A percentile compares a stretch with the other conserved stretches of the same genome.
Evolutionary conservation across 2,113 vertebrate species (phyloP).

Genomic region (Chionis minor): DNA sequence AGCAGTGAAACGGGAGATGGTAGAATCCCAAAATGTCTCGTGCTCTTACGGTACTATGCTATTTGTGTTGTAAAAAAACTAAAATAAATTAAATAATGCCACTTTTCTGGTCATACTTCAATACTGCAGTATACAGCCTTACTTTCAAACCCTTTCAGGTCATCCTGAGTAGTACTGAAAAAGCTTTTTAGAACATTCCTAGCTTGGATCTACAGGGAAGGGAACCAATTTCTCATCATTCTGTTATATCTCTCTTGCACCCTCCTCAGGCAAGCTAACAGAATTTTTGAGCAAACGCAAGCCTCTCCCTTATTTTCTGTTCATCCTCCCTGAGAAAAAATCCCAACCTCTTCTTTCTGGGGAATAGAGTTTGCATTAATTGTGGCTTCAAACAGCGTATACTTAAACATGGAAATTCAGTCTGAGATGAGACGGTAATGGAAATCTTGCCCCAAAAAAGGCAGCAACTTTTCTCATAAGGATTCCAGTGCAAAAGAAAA

Average conservation of each 20-base stretch:
- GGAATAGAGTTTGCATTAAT: constrained; percentile 50
- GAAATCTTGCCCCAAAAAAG: constrained; percentile 39
- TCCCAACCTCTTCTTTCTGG: background rate
- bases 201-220: background rate
- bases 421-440: constrained; percentile 17
- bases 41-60: background rate
- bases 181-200: background rate
- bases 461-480: constrained; percentile 25
- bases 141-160: background rate
- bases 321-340: constrained; percentile 7
- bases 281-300: background rate
- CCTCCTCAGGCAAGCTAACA: background rate
- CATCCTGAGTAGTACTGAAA: background rate
- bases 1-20: background rate
- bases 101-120: background rate
- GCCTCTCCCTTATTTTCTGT: background rate
- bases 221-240: background rate
- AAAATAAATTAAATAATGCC: background rate
- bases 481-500: constrained; percentile 32
- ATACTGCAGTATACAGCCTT: background rate
- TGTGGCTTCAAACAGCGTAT: constrained; percentile 57
- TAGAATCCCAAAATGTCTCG: background rate
- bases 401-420: constrained; percentile 50
- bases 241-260: background rate
- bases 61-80: background rate